These are phyloP conservation scores for Bembecia ichneumoniformis DNA, from an alignment of 2,888 invertebrate genomes.

Conservation along the genomic window DNA sequence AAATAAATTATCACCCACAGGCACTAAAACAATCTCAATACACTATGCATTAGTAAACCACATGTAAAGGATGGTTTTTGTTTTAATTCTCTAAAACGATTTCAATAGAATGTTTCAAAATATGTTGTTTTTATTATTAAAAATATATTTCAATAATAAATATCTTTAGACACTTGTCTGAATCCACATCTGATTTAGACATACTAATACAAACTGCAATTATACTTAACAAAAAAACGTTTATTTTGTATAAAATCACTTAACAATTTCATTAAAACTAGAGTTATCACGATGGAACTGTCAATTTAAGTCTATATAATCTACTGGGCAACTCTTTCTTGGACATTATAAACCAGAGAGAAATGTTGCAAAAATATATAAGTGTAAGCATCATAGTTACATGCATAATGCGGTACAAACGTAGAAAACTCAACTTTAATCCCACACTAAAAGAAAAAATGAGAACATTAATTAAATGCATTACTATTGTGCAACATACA, in stretches of 20 bases:
- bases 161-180: too few species aligned
- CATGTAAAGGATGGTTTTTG: too few species aligned
- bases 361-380: slow-evolving; percentile 58
- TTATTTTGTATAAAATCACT: slow-evolving; percentile 3
- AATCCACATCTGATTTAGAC: too few species aligned
- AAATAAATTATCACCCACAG: too few species aligned
- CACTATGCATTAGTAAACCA: too few species aligned
- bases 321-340: slow-evolving; percentile 44
- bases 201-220: not conserved
- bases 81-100: too few species aligned
- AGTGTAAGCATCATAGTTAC: slow-evolving; percentile 56
- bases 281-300: slow-evolving; percentile 21
- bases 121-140: too few species aligned
- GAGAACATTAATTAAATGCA: not conserved
- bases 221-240: not conserved
- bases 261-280: not conserved
- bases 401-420: slow-evolving; percentile 52
- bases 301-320: slow-evolving; percentile 42
- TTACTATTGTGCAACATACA: not conserved
- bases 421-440: slow-evolving; percentile 52
- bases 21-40: too few species aligned
- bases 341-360: slow-evolving; percentile 56
- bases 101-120: too few species aligned
- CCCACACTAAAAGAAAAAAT: slow-evolving; percentile 40
- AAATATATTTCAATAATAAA: too few species aligned